Base-by-base conservation (phyloP, 2,888 invertebrate genomes). In the Sthenelais limicola region DNA sequence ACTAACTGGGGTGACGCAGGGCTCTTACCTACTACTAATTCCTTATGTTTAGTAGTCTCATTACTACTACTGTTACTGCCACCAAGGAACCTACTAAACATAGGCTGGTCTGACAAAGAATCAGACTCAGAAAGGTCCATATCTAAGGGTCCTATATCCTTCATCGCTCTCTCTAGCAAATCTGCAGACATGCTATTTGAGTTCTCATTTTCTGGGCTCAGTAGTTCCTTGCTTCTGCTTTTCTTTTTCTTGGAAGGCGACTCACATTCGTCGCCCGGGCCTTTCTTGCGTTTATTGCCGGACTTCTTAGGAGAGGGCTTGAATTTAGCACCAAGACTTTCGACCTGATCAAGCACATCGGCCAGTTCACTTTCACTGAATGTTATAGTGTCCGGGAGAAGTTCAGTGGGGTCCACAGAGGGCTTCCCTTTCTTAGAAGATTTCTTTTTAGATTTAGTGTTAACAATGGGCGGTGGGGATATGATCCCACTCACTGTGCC, bases 261-360 rank as follows among this genome's bases (percentile, higher is more conserved):
- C 30, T 52, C 52, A n/a, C 38, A 54, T 1, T 54, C 51, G 21
- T 35, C 30, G 0, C 9, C 21, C 2, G 68, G 33, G 12, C 51
- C 30, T 32, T 68, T 48, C 21, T 51, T 30, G 21, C 51, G 49
- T n/a, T 48, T 7, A 51, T 26, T 68, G 18, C 7, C 32, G 21
- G 18, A 5, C 3, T 32, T 21, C 30, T 51, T 51, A 2, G 12
- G n/a, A 15, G 68, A 35, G 7, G 67, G 47, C 9, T 48, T 68
- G n/a, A 49, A 18, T 51, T 62, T 62, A 9, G 43, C 67, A 9
- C 80, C 81, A 38, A 82, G 77, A 35, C 81, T 81, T 75, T 86
- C 86, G 15, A 85, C 84, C 69, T 84, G 85, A 72, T 85, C 84
- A n/a, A 86, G 74, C 2, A 86, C 85, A 71, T 81, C 83, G 5